Evolutionary conservation across 2,113 vertebrate genomes (phyloP).

Genomic region (Tympanuchus pallidicinctus): DNA sequence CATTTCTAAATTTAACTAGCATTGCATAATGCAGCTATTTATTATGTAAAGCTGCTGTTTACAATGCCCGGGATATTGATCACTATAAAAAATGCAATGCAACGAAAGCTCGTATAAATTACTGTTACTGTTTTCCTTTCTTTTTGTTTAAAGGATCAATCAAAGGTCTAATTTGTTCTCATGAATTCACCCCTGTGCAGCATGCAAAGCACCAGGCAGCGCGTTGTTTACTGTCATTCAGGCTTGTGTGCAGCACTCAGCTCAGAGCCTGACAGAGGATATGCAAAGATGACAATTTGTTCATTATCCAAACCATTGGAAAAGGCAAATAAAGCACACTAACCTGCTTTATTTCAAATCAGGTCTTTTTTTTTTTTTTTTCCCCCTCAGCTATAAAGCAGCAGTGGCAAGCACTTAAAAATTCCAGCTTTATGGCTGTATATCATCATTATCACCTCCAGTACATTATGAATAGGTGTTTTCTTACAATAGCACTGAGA

Average conservation of each 20-base stretch:
- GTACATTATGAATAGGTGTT: conserved; percentile 54
- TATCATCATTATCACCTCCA: conserved; percentile 67
- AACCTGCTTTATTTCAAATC: conserved; percentile 60
- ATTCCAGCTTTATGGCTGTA: conserved; percentile 60
- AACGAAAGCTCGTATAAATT: conserved; percentile 64
- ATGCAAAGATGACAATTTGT: conserved; percentile 57
- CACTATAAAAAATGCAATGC: conserved; percentile 48
- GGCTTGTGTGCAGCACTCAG: background rate
- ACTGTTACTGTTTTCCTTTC: conserved; percentile 58
- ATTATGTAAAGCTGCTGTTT: conserved; percentile 75
- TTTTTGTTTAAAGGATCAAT: conserved; percentile 76
- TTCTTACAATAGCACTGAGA: conserved; percentile 58
- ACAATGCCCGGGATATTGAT: conserved; percentile 71
- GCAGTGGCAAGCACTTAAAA: conserved; percentile 67
- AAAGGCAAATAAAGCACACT: conserved; percentile 61
- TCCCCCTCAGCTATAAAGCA: conserved; percentile 38
- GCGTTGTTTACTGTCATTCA: conserved; percentile 19
- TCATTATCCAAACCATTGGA: conserved; percentile 55
- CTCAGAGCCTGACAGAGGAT: conserved; percentile 26
- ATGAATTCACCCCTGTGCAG: conserved; percentile 60
- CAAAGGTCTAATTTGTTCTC: conserved; percentile 74
- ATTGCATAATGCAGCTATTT: conserved; percentile 77
- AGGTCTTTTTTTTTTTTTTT: conserved; percentile 27
- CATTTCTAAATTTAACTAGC: conserved; percentile 80
- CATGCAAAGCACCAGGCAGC: background rate